Percentiles rank a stretch among this genome's conserved stretches.
These are phyloP conservation scores for Leptopilina myrica DNA, from an alignment of 2,888 invertebrate genomes.

Conservation along the genomic window DNA sequence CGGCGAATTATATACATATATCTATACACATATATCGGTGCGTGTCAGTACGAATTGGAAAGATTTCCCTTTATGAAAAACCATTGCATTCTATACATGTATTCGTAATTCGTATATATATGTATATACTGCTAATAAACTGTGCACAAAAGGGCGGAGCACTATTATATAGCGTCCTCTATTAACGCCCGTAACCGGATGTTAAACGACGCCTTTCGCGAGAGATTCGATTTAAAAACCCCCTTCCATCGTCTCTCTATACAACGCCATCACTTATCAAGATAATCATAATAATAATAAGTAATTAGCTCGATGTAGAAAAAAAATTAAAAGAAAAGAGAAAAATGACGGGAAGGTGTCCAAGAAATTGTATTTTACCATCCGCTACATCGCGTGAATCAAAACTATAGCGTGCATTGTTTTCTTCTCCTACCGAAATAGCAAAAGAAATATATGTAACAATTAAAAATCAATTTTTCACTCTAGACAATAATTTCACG, in stretches of 20 bases:
- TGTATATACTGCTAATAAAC: slow-evolving; percentile 3
- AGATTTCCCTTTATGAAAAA: slow-evolving; percentile 24
- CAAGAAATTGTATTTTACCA: slow-evolving; percentile 17
- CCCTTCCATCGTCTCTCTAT: slow-evolving; percentile 26
- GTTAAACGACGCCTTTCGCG: slow-evolving; percentile 24
- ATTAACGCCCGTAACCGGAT: slow-evolving; percentile 40
- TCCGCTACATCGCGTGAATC: neutral
- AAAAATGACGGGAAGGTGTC: slow-evolving; percentile 25
- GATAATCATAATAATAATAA: slow-evolving; percentile 38
- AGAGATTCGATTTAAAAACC: slow-evolving; percentile 37
- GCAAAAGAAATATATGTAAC: too few species aligned
- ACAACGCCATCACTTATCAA: slow-evolving; percentile 1
- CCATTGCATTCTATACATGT: slow-evolving; percentile 18
- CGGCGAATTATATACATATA: slow-evolving; percentile 11
- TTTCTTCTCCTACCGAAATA: neutral
- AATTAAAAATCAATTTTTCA: too few species aligned
- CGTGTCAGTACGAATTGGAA: slow-evolving; percentile 37
- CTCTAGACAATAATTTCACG: too few species aligned
- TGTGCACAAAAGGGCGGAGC: slow-evolving; percentile 18
- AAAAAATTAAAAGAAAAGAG: neutral
- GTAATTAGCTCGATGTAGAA: slow-evolving; percentile 17
- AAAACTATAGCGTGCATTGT: slow-evolving; percentile 10
- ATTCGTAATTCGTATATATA: too few species aligned
- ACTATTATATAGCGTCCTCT: slow-evolving; percentile 26
- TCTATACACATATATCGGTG: neutral